phyloP scores from a whole-genome alignment of 2,797 vertebrate species.

The Crax fasciolata region DNA sequence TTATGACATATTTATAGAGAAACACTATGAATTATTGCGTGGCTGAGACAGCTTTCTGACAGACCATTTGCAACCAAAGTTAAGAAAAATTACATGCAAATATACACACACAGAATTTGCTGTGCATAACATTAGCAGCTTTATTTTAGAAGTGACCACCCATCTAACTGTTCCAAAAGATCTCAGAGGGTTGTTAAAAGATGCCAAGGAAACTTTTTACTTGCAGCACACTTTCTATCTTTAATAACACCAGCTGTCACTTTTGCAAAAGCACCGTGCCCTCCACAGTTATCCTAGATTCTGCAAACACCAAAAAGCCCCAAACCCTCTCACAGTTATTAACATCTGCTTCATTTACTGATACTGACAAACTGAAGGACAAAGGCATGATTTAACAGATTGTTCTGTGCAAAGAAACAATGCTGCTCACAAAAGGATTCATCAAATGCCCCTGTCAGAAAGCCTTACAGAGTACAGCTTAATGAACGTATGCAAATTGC shows the following conservation, averaged over 20 bases:
- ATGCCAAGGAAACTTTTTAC: slow-evolving; percentile 41
- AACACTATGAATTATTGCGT: background rate
- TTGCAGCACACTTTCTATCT: slow-evolving; percentile 40
- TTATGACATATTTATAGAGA: background rate
- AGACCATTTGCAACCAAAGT: background rate
- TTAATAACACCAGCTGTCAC: slow-evolving; percentile 25
- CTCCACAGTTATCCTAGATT: slow-evolving; percentile 49
- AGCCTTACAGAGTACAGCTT: slow-evolving; percentile 64
- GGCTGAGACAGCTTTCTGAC: background rate
- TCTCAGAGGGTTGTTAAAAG: slow-evolving; percentile 1
- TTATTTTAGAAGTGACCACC: slow-evolving; percentile 30
- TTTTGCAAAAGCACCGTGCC: slow-evolving; percentile 32
- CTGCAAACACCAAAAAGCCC: slow-evolving; percentile 24
- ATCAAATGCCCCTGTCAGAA: slow-evolving; percentile 65
- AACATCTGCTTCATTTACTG: slow-evolving; percentile 52
- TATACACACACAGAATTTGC: background rate
- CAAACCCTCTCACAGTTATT: slow-evolving; percentile 46
- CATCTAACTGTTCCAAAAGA: slow-evolving; percentile 22
- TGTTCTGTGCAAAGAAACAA: slow-evolving; percentile 45
- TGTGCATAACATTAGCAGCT: background rate
- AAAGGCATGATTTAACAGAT: slow-evolving; percentile 54
- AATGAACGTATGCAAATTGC: slow-evolving; percentile 77
- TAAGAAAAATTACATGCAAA: background rate
- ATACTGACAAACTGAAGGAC: slow-evolving; percentile 66
- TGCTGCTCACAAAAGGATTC: slow-evolving; percentile 44